Evolutionary conservation across 2,797 vertebrate species (phyloP).

Genomic region (Bovichtus diacanthus): DNA sequence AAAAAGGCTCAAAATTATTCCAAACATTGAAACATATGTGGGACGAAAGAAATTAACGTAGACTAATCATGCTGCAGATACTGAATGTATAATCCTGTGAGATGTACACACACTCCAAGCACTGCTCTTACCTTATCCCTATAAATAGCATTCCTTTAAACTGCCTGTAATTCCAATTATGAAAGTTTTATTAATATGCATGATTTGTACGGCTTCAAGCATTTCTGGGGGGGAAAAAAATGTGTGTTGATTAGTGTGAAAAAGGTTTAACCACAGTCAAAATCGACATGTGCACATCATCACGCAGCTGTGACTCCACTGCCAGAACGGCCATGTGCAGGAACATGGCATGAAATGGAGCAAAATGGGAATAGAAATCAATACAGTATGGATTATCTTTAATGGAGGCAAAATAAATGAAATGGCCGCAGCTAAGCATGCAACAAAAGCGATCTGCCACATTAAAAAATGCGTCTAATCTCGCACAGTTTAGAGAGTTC

Average conservation of each 20-base stretch:
- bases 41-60: slow-evolving; percentile 23
- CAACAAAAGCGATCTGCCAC: slow-evolving; percentile 18
- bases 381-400: slow-evolving; percentile 71
- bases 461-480: slow-evolving; percentile 18
- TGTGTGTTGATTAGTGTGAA: slow-evolving; percentile 35
- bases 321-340: background rate
- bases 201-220: background rate
- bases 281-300: slow-evolving; percentile 14
- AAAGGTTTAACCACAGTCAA: slow-evolving; percentile 27
- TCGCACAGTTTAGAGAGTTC: background rate
- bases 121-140: background rate
- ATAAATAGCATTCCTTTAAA: slow-evolving; percentile 28
- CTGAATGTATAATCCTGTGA: slow-evolving; percentile 7
- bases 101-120: background rate
- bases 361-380: slow-evolving; percentile 50
- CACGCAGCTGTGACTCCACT: slow-evolving; percentile 7
- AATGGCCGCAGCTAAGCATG: slow-evolving; percentile 29
- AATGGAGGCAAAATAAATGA: slow-evolving; percentile 61
- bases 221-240: slow-evolving; percentile 35
- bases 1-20: slow-evolving; percentile 50
- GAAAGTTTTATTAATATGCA: slow-evolving; percentile 11
- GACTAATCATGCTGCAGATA: slow-evolving; percentile 28
- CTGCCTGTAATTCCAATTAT: slow-evolving; percentile 24
- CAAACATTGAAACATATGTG: slow-evolving; percentile 34
- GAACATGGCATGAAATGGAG: slow-evolving; percentile 28